Evolutionary conservation across 2,113 vertebrate genomes (phyloP), one percentile per base, ranked within the genome.

Genomic region (Poecilia latipinna): DNA sequence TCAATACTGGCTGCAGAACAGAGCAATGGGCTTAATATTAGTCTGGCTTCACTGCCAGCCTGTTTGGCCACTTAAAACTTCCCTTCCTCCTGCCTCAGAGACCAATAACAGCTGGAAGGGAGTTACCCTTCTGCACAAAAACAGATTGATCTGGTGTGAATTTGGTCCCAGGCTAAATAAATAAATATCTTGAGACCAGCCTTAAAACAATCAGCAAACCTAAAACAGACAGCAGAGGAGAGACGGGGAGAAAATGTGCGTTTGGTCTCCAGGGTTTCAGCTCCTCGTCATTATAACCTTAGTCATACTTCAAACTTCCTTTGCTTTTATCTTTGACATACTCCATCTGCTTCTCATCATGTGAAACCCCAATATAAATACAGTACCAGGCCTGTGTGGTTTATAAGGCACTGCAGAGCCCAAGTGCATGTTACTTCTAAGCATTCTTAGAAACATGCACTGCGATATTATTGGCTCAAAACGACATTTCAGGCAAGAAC

Each of bases 271-370:
- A 80, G 86, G 87, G 79, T 85, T 86, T 85, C 78, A 70, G 86
- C 88, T 91, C 81, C 77, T 80, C 84, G 79, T 89, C 86, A 87
- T 91, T 89, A 91, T 91, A 92, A 90, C 90, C 89, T 90, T 86
- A 91, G 91, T 91, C 91, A 92, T 91, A 89, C 88, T 92, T 90
- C 88, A 93, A 90, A 91, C 90, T 91, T 93, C 88, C 90, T 92
- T 88, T 72, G 74, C 90, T 93, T 93, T 93, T 86, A 92, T 92
- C 90, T 91, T 90, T 87, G 90, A 91, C 87, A 86, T 76, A 87
- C 83, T 87, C 85, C 92, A 90, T 91, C 89, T 93, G 92, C 78
- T 91, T 84, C 79, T 79, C 86, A 91, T 93, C 80, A 90, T 51
- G 74, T 85, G 81, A 90, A 91, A 86, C 80, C 77, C 72, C 87